A percentile compares a stretch with the other conserved stretches of the same genome.
These are phyloP conservation scores for Eudemis profundana DNA, from an alignment of 2,888 invertebrate genomes.

Conservation along the genomic window DNA sequence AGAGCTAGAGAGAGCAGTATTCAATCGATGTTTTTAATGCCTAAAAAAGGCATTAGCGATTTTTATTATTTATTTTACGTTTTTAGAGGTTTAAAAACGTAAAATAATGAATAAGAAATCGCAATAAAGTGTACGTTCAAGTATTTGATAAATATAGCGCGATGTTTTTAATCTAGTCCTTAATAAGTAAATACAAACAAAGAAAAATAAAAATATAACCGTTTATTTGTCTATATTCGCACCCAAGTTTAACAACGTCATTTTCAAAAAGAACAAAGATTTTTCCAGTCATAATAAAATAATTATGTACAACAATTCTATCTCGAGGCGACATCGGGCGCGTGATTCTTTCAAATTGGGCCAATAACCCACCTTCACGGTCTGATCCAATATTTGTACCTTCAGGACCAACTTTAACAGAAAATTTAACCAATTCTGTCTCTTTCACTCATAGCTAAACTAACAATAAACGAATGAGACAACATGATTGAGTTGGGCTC, in stretches of 20 bases:
- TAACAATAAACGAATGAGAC: background rate
- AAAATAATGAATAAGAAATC: no score
- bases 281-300: constrained; percentile 42
- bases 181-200: no score
- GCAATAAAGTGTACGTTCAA: no score
- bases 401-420: constrained; percentile 3
- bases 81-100: no score
- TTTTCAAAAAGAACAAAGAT: constrained; percentile 26
- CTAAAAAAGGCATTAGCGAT: no score
- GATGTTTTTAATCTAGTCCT: no score
- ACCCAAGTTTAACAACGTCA: constrained; percentile 20
- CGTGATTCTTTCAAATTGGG: constrained; percentile 38
- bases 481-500: background rate
- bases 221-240: constrained; percentile 3
- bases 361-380: constrained; percentile 33
- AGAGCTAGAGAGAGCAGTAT: no score
- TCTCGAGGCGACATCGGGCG: constrained; percentile 28
- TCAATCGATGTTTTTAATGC: no score
- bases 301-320: constrained; percentile 43
- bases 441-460: background rate
- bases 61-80: no score
- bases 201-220: background rate
- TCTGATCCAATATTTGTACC: constrained; percentile 36
- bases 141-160: no score
- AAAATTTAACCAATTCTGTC: background rate